phyloP scores from a whole-genome alignment of 2,113 vertebrate genomes.

The Plotosus lineatus region DNA sequence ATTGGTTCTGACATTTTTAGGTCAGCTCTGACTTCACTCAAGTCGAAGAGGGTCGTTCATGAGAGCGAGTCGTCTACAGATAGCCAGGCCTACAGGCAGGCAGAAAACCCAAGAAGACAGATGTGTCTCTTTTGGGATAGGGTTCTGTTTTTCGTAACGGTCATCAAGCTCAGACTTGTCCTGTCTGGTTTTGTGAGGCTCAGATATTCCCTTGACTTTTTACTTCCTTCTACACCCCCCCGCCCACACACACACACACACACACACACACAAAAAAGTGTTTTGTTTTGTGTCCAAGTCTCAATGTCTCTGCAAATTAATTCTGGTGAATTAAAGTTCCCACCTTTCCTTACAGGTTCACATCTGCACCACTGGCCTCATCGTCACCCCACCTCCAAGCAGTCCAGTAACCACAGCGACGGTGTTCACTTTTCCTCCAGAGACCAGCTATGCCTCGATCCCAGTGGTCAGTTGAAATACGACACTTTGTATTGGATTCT shows the following conservation, averaged over 20 bases:
- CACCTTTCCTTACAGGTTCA: conserved; percentile 81
- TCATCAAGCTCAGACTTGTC: not conserved
- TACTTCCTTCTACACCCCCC: no score
- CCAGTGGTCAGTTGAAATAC: conserved; percentile 72
- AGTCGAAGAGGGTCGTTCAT: conserved; percentile 29
- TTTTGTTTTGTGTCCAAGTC: conserved; percentile 13
- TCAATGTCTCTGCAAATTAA: not conserved
- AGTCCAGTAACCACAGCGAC: conserved; percentile 93
- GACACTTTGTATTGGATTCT: not conserved
- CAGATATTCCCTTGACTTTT: not conserved
- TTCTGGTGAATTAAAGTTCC: conserved; percentile 15
- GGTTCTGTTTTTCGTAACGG: conserved; percentile 24
- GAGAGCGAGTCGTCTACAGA: not conserved
- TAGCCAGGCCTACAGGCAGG: not conserved
- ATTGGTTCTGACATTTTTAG: conserved; percentile 50
- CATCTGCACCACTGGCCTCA: conserved; percentile 92
- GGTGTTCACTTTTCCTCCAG: conserved; percentile 90
- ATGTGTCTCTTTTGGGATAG: conserved; percentile 9
- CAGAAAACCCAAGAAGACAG: not conserved
- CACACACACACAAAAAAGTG: no score
- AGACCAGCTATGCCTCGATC: conserved; percentile 83
- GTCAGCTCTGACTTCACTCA: conserved; percentile 26
- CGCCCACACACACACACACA: no score
- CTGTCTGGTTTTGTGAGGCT: conserved; percentile 25
- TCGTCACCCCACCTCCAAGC: conserved; percentile 95